A percentile compares a stretch with the other conserved stretches of the same genome.
Evolutionary conservation across 2,888 invertebrate genomes (phyloP).

Genomic region (Neoascia interrupta): DNA sequence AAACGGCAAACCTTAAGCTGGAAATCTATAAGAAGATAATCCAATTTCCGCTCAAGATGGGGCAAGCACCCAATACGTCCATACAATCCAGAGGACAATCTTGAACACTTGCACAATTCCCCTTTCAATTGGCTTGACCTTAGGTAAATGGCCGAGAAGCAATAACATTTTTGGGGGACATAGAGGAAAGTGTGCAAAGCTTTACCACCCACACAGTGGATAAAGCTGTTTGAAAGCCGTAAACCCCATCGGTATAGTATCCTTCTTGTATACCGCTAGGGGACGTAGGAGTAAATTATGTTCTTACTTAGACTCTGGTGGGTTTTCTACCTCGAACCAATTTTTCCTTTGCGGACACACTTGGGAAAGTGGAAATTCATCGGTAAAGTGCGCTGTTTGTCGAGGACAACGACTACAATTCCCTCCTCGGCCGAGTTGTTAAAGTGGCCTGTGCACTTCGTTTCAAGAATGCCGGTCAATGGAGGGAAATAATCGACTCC

Average conservation of each 20-base stretch:
- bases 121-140: conserved; percentile 67
- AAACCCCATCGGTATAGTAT: background rate
- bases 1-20: conserved; percentile 50
- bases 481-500: conserved; percentile 42
- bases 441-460: conserved; percentile 24
- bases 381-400: background rate
- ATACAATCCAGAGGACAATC: conserved; percentile 1
- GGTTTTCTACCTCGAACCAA: conserved; percentile 46
- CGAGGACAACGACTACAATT: conserved; percentile 14
- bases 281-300: conserved; percentile 55
- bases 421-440: conserved; percentile 34
- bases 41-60: conserved; percentile 39
- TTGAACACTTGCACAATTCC: conserved; percentile 46
- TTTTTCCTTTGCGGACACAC: conserved; percentile 44
- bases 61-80: conserved; percentile 1
- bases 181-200: conserved; percentile 7
- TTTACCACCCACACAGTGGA: conserved; percentile 2
- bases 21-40: conserved; percentile 67
- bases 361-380: conserved; percentile 22
- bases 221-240: conserved; percentile 34
- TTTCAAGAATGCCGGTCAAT: conserved; percentile 13
- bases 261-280: background rate
- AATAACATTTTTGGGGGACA: conserved; percentile 47
- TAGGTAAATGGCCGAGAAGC: conserved; percentile 63
- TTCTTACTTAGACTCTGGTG: conserved; percentile 27